Evolutionary conservation across 2,888 invertebrate genomes (phyloP).

Genomic region (Acanthacorydalis orientalis): DNA sequence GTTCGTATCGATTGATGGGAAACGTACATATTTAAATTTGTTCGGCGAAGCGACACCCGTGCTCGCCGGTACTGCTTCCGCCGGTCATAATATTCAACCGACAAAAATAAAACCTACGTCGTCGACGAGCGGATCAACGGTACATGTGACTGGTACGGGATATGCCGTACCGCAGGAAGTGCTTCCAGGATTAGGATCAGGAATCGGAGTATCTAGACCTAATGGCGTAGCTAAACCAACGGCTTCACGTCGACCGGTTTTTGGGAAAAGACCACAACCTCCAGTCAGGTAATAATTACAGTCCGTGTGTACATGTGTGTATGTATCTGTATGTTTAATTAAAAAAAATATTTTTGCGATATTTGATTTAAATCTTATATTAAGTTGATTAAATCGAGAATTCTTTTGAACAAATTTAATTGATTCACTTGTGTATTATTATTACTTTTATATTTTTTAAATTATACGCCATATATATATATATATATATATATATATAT

Average conservation of each 20-base stretch:
- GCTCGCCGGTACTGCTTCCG: slow-evolving; percentile 15
- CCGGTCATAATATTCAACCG: slow-evolving; percentile 16
- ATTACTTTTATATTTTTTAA: no score
- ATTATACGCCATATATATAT: no score
- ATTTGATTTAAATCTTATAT: no score
- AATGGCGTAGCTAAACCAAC: slow-evolving; percentile 21
- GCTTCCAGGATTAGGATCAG: slow-evolving; percentile 14
- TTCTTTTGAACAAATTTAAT: no score
- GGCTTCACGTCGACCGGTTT: slow-evolving; percentile 32
- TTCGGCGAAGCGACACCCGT: slow-evolving; percentile 45
- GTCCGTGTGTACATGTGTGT: no score
- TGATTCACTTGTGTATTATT: no score
- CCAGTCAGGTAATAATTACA: slow-evolving; percentile 36
- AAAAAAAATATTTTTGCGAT: no score
- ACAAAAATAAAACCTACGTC: slow-evolving; percentile 16
- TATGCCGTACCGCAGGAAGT: slow-evolving; percentile 50
- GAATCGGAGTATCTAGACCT: slow-evolving; percentile 17
- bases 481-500: no score
- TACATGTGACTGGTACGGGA: slow-evolving; percentile 40
- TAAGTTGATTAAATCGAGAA: no score
- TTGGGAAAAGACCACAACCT: slow-evolving; percentile 46
- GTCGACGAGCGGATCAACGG: slow-evolving; percentile 16
- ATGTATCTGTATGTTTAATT: no score
- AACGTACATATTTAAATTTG: slow-evolving; percentile 72
- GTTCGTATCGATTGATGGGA: slow-evolving; percentile 83